Percentiles rank a stretch among this genome's conserved stretches.
Evolutionary conservation across 2,113 vertebrate genomes (phyloP).

Genomic region (Brachypteracias leptosomus): DNA sequence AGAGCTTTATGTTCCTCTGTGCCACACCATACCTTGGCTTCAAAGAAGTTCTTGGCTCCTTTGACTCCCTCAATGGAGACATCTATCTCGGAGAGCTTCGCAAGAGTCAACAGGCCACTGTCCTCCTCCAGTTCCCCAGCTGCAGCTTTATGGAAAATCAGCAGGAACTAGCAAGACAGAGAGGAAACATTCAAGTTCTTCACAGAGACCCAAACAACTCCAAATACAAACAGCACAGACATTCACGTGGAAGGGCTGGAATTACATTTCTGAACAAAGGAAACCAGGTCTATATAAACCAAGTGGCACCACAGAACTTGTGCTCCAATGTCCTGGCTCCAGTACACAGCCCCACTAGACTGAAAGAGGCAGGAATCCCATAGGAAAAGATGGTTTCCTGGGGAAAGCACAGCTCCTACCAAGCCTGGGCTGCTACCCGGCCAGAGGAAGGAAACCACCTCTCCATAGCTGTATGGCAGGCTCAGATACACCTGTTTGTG

Average conservation of each 20-base stretch:
- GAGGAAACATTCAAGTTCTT: neutral
- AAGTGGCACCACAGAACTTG: neutral
- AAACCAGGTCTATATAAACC: neutral
- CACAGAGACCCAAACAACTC: neutral
- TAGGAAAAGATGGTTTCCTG: neutral
- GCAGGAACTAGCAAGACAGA: conserved; percentile 81
- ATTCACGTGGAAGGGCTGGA: neutral
- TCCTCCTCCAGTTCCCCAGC: conserved; percentile 90
- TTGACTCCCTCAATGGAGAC: conserved; percentile 91
- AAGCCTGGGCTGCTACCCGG: neutral
- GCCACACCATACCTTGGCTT: conserved; percentile 86
- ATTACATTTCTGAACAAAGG: neutral
- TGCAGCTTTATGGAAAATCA: conserved; percentile 92
- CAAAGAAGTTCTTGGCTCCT: conserved; percentile 94
- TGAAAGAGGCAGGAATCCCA: neutral
- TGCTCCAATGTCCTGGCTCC: neutral
- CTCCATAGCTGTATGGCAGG: neutral
- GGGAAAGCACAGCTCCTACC: neutral
- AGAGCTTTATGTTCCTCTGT: neutral
- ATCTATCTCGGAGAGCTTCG: conserved; percentile 91
- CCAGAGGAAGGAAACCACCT: neutral
- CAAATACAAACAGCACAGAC: neutral
- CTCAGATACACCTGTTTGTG: neutral
- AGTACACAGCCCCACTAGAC: neutral
- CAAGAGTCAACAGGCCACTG: conserved; percentile 89